These are phyloP conservation scores for Maccullochella peelii DNA, from an alignment of 2,113 vertebrate species.

Conservation along the genomic window DNA sequence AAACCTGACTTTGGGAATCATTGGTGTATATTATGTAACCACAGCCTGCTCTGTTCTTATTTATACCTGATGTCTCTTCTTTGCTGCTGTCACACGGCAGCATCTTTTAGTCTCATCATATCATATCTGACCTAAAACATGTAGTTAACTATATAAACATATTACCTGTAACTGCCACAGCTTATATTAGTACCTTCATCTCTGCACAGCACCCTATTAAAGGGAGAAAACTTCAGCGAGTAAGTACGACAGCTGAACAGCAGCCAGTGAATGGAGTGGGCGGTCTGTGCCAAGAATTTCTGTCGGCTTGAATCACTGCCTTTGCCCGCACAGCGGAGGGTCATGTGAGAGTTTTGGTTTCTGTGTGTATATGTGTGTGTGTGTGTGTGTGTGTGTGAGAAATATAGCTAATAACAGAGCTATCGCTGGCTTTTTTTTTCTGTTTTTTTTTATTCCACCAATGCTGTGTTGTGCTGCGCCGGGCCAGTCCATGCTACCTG, in stretches of 20 bases:
- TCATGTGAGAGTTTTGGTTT: conserved; percentile 55
- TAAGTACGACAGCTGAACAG: conserved; percentile 68
- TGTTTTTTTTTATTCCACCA: background rate
- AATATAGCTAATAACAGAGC: conserved; percentile 65
- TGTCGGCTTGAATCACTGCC: conserved; percentile 69
- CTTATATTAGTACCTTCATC: conserved; percentile 31
- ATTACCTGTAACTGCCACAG: conserved; percentile 24
- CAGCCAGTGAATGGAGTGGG: conserved; percentile 74
- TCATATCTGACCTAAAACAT: conserved; percentile 25
- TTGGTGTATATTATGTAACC: conserved; percentile 53
- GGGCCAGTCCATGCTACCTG: background rate
- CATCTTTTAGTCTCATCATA: background rate
- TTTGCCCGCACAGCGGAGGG: conserved; percentile 58
- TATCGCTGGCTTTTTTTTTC: background rate
- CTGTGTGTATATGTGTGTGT: conserved; percentile 10
- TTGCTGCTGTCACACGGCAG: background rate
- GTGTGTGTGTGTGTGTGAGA: conserved; percentile 21
- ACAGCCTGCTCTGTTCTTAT: conserved; percentile 35
- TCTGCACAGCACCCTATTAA: conserved; percentile 33
- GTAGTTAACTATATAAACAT: conserved; percentile 37
- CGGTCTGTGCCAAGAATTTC: conserved; percentile 70
- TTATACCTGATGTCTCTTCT: conserved; percentile 49
- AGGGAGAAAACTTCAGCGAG: conserved; percentile 49
- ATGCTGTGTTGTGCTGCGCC: background rate
- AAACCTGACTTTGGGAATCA: conserved; percentile 63